Evolutionary conservation across 2,888 invertebrate genomes (phyloP), one percentile per base, ranked within the genome.

Genomic region (Epiblema foenella): DNA sequence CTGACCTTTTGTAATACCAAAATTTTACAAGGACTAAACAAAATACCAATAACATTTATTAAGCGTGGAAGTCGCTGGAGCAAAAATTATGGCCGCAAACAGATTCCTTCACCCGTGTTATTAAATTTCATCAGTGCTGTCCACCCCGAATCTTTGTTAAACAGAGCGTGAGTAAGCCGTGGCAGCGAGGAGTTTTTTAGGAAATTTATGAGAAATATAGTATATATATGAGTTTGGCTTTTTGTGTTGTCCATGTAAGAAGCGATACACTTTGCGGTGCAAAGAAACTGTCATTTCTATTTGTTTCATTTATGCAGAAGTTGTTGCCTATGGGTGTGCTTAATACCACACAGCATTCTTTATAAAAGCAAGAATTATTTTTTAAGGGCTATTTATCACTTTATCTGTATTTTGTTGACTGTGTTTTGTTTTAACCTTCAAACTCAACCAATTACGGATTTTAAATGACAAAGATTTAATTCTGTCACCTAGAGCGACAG

Each of bases 41-140:
- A 71, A 67, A 71, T 71, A 71, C 71, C 71, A 71, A 71, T 71
- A 71, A 62, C 71, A 71, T 71, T 71, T 71, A 71, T 71, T 67
- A 71, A 60, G 71, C 66, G 51, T 33, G 65, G 62, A 29, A 71
- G 39, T 71, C 56, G 49, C 56, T 71, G 17, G 29, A 62, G 71
- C 71, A 71, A 71, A 71, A 71, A 67, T 67, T 71, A 71, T 71
- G 51, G 56, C 58, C 66, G 66, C 51, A 60, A 70, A 70, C 66
- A 57, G 71, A 71, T 12, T 54, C 62, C 56, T 56, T 67, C 66
- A 71, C 60, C 71, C 71, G 71, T 71, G 71, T 62, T 71, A 71
- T 71, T 71, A 71, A 71, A 71, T 71, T 71, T 71, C 71, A 49
- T 60, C 57, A 69, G 63, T 37, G 12, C 60, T 56, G 71, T 49